Evolutionary conservation across 2,797 vertebrate species (phyloP).

Genomic region (Schizopygopsis malacanthus): DNA sequence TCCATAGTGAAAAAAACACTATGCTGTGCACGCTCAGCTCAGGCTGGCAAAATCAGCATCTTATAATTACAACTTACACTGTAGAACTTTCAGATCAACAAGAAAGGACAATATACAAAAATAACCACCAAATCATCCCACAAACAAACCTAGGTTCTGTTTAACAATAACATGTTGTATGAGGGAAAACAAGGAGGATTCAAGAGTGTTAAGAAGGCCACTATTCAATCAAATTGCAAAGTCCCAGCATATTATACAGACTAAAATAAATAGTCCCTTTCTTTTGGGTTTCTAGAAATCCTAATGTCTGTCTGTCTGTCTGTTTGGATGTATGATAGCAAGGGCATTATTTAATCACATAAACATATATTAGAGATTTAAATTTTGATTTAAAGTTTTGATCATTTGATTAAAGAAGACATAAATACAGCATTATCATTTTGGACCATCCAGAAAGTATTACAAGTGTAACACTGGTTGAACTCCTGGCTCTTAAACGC

Average conservation of each 20-base stretch:
- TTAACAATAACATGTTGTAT: conserved; percentile 11
- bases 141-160: neutral
- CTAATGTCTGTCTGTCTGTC: neutral
- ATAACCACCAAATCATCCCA: conserved; percentile 8
- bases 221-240: conserved; percentile 22
- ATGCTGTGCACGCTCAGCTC: conserved; percentile 27
- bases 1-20: conserved; percentile 28
- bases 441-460: conserved; percentile 40
- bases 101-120: conserved; percentile 14
- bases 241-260: conserved; percentile 24
- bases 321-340: neutral
- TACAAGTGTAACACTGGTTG: conserved; percentile 60
- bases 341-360: neutral
- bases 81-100: conserved; percentile 22
- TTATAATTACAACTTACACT: conserved; percentile 11
- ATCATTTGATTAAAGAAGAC: conserved; percentile 58
- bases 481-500: conserved; percentile 24
- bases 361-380: conserved; percentile 42
- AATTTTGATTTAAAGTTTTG: conserved; percentile 58
- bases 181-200: too few relatives aligned
- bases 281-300: neutral
- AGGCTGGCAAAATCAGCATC: conserved; percentile 13
- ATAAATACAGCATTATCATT: conserved; percentile 49
- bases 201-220: conserved; percentile 21
- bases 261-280: conserved; percentile 34